Conservation (phyloP, 2,797 vertebrate species). For the Tamandua tetradactyla region DNA sequence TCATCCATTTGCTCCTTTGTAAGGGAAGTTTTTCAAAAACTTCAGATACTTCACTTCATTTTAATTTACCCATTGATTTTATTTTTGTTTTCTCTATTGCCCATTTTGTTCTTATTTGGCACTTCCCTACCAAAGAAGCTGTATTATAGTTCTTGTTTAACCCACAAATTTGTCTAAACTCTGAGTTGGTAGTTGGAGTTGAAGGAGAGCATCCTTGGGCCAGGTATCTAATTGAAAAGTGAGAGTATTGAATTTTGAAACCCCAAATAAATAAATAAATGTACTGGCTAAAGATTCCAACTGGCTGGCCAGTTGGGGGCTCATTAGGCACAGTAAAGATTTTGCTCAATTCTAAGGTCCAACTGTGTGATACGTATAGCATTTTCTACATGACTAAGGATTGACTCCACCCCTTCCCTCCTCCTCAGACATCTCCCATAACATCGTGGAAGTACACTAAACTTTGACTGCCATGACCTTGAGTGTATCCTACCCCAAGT, state of each 20-base stretch:
- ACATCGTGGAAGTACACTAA: too few species aligned
- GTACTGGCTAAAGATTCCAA: not conserved
- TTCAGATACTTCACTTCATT: not conserved
- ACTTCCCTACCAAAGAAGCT: not conserved
- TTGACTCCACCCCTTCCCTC: too few species aligned
- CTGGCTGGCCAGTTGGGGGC: not conserved
- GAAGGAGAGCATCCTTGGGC: not conserved
- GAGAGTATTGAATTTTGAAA: not conserved
- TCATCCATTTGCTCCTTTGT: not conserved
- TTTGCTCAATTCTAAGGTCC: not conserved
- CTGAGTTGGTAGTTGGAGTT: not conserved
- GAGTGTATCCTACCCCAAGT: too few species aligned
- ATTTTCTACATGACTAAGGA: too few species aligned
- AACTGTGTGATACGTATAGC: not conserved
- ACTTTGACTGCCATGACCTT: too few species aligned
- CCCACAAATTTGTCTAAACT: not conserved
- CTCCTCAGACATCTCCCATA: too few species aligned
- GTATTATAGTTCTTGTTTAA: too few species aligned
- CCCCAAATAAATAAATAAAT: not conserved
- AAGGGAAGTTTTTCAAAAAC: not conserved
- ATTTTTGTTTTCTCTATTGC: not conserved
- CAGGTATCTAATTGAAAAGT: not conserved
- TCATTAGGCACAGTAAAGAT: not conserved
- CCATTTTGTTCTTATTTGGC: not conserved
- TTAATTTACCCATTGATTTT: not conserved